Evolutionary conservation across 2,888 invertebrate species (phyloP).

Genomic region (Antheraea assamensis): DNA sequence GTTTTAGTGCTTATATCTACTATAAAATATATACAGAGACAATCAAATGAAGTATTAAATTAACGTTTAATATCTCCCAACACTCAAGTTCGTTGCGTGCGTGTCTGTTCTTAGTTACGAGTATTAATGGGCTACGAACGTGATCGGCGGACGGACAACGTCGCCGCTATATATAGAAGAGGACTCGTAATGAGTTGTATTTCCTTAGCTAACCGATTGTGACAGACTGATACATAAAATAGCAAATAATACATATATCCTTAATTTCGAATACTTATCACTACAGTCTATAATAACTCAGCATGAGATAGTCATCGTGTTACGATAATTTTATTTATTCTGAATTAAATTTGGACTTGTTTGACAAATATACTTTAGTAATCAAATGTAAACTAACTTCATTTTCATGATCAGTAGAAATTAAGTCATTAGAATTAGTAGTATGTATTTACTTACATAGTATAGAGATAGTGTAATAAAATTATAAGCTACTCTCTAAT

Average conservation of each 20-base stretch:
- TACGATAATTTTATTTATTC: background rate
- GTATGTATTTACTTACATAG: too few species aligned
- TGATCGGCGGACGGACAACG: conserved; percentile 59
- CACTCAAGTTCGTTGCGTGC: conserved; percentile 21
- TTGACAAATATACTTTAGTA: too few species aligned
- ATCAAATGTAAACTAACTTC: too few species aligned
- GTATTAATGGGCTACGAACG: conserved; percentile 66
- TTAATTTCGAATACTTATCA: background rate
- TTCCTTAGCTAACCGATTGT: conserved; percentile 46
- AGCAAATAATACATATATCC: conserved; percentile 24
- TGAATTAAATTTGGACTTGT: background rate
- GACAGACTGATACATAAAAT: conserved; percentile 31
- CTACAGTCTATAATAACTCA: background rate
- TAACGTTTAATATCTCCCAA: conserved; percentile 18
- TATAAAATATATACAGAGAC: background rate
- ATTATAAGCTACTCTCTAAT: too few species aligned
- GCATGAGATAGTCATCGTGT: background rate
- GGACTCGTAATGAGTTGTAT: conserved; percentile 58
- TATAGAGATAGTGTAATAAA: too few species aligned
- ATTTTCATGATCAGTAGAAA: too few species aligned
- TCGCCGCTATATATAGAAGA: conserved; percentile 56
- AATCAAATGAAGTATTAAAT: conserved; percentile 17
- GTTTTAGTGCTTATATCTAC: background rate
- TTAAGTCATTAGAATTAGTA: too few species aligned
- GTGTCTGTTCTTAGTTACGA: conserved; percentile 51